Evolutionary conservation across 2,797 vertebrate species (phyloP).

Genomic region (Oreortyx pictus): DNA sequence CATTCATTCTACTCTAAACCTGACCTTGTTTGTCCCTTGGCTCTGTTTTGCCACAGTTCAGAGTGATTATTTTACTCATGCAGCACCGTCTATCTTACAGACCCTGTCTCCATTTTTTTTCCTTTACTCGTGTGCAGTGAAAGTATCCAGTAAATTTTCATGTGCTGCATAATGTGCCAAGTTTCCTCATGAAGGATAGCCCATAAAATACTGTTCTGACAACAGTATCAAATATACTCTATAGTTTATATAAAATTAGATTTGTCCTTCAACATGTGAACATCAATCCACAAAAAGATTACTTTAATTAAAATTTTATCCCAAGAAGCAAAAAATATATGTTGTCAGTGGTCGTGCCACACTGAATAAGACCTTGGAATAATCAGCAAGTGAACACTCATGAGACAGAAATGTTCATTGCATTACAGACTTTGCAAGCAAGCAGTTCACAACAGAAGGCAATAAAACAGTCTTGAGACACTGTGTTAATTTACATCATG

Average conservation of each 20-base stretch:
- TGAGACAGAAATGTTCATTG: neutral
- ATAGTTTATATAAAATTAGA: neutral
- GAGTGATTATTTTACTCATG: neutral
- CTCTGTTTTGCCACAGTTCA: neutral
- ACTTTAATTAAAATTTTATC: neutral
- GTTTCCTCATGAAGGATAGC: neutral
- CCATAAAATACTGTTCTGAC: neutral
- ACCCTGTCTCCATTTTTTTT: neutral
- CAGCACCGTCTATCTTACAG: neutral
- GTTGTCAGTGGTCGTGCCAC: neutral
- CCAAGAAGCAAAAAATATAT: neutral
- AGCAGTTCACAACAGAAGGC: neutral
- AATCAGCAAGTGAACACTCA: constrained; percentile 7
- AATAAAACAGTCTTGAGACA: neutral
- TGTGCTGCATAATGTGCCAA: neutral
- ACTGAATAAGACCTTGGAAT: neutral
- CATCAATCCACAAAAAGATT: neutral
- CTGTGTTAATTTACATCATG: neutral
- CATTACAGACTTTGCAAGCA: neutral
- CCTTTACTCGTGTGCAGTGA: neutral
- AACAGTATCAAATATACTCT: neutral
- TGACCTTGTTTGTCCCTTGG: constrained; percentile 13
- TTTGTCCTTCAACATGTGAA: neutral
- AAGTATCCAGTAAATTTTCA: constrained; percentile 17
- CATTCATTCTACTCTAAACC: constrained; percentile 28